Evolutionary conservation across 2,888 invertebrate genomes (phyloP), one percentile per base, ranked within the genome.

Genomic region (Drosophila borealis): DNA sequence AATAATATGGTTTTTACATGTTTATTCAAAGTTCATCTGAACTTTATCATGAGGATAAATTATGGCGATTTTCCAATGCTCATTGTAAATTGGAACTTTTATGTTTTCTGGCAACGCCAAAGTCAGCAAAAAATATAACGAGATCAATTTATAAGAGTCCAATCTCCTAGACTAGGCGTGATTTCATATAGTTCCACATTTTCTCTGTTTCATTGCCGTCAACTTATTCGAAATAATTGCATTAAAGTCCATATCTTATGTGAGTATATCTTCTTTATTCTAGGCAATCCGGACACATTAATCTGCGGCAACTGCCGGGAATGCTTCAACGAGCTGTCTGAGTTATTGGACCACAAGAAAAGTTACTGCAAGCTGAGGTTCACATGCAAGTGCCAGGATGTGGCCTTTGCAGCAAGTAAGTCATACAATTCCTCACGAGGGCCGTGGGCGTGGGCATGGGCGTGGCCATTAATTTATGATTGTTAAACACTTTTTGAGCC

Each of bases 261-360:
- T 29, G 39, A 1, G 14, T 17, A 42, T 29, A 33, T 53, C 14
- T 29, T 37, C 8, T 54, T 34, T 57, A 56, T 90, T 93, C 92
- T 67, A 95, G 95, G 95, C 92, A 95, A 95, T 91, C 95, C 95
- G 74, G 96, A 96, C 92, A 95, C 96, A 89, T 94, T 96, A 92
- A 96, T 96, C 90, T 96, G 96, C 92, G 96, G 96, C 81, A 95
- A 95, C 91, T 96, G 96, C 92, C 94, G 96, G 88, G 95, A 95
- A 92, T 94, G 95, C 92, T 96, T 96, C 92, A 94, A 94, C 80
- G 95, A 95, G 90, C 93, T 96, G 71, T 94, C 95, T 90, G 95
- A 95, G 90, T 93, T 96, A 91, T 94, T 95, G 87, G 95, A 96
- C 91, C 96, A 96, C 93, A 96, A 96, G 93, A 94, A 95, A 90